phyloP scores from a whole-genome alignment of 2,888 invertebrate genomes.

The Seladonia tumulorum region DNA sequence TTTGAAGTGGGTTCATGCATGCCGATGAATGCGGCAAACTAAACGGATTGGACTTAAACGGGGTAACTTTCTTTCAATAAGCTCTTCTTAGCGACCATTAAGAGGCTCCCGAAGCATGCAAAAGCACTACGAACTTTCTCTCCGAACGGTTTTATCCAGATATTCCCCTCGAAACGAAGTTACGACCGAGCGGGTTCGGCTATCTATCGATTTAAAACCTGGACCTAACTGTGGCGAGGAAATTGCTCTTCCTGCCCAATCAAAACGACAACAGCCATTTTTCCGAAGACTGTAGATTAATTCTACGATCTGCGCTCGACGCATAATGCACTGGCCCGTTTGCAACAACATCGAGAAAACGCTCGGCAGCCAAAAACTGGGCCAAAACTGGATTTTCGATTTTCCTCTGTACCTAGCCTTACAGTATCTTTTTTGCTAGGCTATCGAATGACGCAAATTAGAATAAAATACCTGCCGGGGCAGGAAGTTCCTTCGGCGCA shows the following conservation, averaged over 20 bases:
- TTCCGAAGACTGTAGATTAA: neutral
- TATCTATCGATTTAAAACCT: slow-evolving; percentile 31
- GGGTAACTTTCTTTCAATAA: slow-evolving; percentile 69
- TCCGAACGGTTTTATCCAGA: slow-evolving; percentile 55
- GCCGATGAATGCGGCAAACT: slow-evolving; percentile 54
- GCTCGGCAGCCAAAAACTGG: no score
- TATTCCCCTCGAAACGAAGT: slow-evolving; percentile 52
- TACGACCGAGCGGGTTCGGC: slow-evolving; percentile 3
- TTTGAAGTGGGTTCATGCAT: slow-evolving; percentile 35
- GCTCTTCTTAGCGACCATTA: slow-evolving; percentile 63
- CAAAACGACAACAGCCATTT: neutral
- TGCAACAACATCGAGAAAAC: neutral
- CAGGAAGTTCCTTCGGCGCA: no score
- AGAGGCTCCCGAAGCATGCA: slow-evolving; percentile 62
- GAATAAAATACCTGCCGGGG: no score
- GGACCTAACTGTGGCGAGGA: slow-evolving; percentile 2
- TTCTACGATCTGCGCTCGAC: neutral
- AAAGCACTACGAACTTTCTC: slow-evolving; percentile 64
- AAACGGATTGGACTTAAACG: slow-evolving; percentile 64
- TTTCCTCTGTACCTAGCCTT: no score
- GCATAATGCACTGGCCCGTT: neutral
- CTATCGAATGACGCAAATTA: no score
- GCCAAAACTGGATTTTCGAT: no score
- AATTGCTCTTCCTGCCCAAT: slow-evolving; percentile 7
- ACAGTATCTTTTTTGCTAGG: no score